Evolutionary conservation across 2,797 vertebrate genomes (phyloP).

Genomic region (Sardinella longiceps): DNA sequence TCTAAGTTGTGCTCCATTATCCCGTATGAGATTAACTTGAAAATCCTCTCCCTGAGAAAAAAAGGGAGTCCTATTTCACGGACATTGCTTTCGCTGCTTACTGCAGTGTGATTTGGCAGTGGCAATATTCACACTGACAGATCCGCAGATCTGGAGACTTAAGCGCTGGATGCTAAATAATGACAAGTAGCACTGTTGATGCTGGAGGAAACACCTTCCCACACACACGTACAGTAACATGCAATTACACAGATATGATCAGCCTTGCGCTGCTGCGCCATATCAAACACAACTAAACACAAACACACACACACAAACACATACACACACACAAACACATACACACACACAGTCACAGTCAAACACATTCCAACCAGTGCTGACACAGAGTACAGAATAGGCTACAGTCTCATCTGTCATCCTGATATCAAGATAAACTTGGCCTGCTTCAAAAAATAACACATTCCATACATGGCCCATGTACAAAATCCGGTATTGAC

Average conservation of each 20-base stretch:
- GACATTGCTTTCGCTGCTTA: slow-evolving; percentile 53
- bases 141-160: not conserved
- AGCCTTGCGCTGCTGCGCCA: slow-evolving; percentile 13
- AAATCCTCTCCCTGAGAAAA: slow-evolving; percentile 67
- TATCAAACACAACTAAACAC: slow-evolving; percentile 39
- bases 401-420: not conserved
- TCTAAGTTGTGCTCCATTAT: slow-evolving; percentile 68
- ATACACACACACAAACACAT: not conserved
- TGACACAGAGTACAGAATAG: not conserved
- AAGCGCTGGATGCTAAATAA: slow-evolving; percentile 12
- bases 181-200: slow-evolving; percentile 13
- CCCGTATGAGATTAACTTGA: slow-evolving; percentile 78
- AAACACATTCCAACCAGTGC: not conserved
- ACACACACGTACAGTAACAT: not conserved
- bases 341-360: no score
- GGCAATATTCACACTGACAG: slow-evolving; percentile 22
- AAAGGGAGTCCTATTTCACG: slow-evolving; percentile 65
- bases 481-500: not conserved
- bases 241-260: slow-evolving; percentile 19
- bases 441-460: not conserved
- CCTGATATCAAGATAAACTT: not conserved
- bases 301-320: slow-evolving; percentile 27
- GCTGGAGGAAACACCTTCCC: slow-evolving; percentile 17
- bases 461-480: not conserved
- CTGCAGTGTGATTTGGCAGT: slow-evolving; percentile 28